phyloP scores from a whole-genome alignment of 23 tunicate genomes.

The Clavelina lepadiformis region DNA sequence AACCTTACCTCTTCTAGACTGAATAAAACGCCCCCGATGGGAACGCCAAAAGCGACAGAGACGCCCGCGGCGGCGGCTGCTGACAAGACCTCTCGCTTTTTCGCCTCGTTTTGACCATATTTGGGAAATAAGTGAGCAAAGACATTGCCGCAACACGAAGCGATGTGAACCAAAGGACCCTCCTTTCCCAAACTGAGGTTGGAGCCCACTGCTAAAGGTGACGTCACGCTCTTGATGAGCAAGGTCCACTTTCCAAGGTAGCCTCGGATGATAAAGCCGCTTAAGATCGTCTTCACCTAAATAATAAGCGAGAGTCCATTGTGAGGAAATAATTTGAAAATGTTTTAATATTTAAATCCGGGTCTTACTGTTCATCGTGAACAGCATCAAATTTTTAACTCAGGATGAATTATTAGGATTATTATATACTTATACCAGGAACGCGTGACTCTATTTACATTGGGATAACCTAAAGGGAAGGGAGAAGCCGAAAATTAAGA shows the following conservation, averaged over 20 bases:
- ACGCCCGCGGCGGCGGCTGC: conserved; percentile 99
- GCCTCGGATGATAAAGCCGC: conserved; percentile 91
- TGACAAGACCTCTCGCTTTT: conserved; percentile 84
- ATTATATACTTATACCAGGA: too few species aligned
- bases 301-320: too few species aligned
- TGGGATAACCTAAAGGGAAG: too few species aligned
- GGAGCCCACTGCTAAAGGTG: conserved; percentile 85
- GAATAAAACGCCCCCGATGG: conserved; percentile 98
- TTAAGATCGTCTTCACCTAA: conserved; percentile 85
- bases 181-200: conserved; percentile 91
- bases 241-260: conserved; percentile 92
- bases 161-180: conserved; percentile 93
- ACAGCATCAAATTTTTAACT: too few species aligned
- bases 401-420: too few species aligned
- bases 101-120: conserved; percentile 92
- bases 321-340: too few species aligned
- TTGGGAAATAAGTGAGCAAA: conserved; percentile 93
- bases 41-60: conserved; percentile 97
- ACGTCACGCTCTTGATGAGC: conserved; percentile 70
- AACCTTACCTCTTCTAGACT: conserved; percentile 91
- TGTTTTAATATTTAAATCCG: too few species aligned
- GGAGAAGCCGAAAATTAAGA: too few species aligned
- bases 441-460: too few species aligned
- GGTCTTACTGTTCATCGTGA: too few species aligned
- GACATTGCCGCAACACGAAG: conserved; percentile 89